phyloP scores from a whole-genome alignment of 2,797 vertebrate genomes.

The Acropternis orthonyx region DNA sequence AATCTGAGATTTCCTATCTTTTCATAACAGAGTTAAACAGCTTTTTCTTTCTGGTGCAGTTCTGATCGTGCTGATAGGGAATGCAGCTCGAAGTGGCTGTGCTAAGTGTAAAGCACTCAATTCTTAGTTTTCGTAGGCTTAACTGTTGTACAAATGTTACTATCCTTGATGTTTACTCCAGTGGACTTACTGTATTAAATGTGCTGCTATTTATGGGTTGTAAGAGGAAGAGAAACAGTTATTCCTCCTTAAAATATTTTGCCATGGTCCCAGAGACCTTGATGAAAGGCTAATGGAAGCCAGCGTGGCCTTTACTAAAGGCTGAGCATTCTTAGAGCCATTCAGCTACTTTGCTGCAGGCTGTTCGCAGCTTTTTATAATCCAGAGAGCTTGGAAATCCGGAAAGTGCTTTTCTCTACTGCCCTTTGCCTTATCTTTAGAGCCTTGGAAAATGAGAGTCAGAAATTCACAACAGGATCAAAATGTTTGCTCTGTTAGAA shows the following conservation, averaged over 20 bases:
- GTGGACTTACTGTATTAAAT: background rate
- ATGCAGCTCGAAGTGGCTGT: background rate
- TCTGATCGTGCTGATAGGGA: background rate
- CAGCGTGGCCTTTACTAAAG: background rate
- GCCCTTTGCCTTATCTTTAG: conserved; percentile 4
- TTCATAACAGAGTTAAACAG: background rate
- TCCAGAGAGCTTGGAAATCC: background rate
- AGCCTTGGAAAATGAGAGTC: background rate
- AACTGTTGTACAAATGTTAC: background rate
- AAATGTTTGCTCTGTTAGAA: background rate
- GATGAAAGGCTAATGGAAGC: background rate
- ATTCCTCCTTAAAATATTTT: background rate
- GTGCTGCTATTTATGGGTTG: background rate
- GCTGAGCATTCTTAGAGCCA: background rate
- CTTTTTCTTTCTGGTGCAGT: background rate
- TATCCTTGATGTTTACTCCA: background rate
- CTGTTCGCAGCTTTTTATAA: conserved; percentile 32
- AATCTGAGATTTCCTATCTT: background rate
- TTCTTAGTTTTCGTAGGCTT: background rate
- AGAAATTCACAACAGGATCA: background rate
- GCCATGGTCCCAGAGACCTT: background rate
- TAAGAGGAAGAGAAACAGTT: conserved; percentile 10
- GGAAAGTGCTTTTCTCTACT: background rate
- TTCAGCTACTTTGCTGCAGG: conserved; percentile 27
- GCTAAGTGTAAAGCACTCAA: background rate